Evolutionary conservation across 2,113 vertebrate genomes (phyloP).

Genomic region (Sarotherodon lohbergeri): DNA sequence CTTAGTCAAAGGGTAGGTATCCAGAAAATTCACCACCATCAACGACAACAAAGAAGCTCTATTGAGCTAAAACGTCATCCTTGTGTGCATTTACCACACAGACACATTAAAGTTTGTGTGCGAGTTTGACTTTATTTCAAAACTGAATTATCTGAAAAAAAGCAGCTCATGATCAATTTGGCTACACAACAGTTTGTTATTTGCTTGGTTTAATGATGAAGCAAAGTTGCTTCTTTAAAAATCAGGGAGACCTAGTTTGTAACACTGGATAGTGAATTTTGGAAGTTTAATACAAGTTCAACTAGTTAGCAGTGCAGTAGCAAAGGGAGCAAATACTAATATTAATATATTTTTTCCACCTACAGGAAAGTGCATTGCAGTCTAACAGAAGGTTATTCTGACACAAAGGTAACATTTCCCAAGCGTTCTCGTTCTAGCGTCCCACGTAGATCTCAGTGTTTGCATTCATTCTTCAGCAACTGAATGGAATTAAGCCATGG

Average conservation of each 20-base stretch:
- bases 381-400: background rate
- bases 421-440: background rate
- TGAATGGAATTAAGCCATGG: background rate
- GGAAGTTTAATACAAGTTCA: background rate
- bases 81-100: background rate
- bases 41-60: background rate
- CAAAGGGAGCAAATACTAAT: rapidly evolving
- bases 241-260: background rate
- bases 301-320: background rate
- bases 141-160: background rate
- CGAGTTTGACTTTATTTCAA: background rate
- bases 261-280: rapidly evolving
- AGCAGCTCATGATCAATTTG: background rate
- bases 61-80: background rate
- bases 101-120: background rate
- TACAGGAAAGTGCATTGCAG: background rate
- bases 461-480: background rate
- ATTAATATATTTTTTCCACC: background rate
- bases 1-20: background rate
- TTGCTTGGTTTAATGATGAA: background rate
- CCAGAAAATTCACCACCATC: background rate
- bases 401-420: background rate
- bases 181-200: rapidly evolving
- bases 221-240: background rate
- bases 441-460: background rate